Percentiles rank a stretch among this genome's conserved stretches.
These are phyloP conservation scores for Opisthograptis luteolata DNA, from an alignment of 2,888 invertebrate species.

Conservation along the genomic window DNA sequence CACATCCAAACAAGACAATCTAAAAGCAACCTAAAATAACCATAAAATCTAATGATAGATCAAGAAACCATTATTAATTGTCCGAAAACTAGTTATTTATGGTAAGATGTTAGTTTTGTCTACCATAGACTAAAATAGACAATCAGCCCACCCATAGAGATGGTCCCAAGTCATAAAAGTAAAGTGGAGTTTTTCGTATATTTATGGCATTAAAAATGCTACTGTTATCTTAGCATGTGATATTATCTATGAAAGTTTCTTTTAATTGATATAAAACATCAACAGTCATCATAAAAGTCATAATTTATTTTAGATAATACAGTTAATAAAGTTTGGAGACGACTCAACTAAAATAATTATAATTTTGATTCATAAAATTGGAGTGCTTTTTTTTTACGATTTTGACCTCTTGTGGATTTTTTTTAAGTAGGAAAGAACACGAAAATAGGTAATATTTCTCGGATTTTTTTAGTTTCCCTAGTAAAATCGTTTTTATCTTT, in stretches of 20 bases:
- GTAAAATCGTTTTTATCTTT: no score
- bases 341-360: slow-evolving; percentile 24
- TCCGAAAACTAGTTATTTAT: slow-evolving; percentile 79
- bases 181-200: slow-evolving; percentile 59
- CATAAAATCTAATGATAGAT: slow-evolving; percentile 62
- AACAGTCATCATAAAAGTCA: slow-evolving; percentile 41
- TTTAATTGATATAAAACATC: slow-evolving; percentile 48
- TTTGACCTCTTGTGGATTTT: not conserved
- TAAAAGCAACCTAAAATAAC: slow-evolving; percentile 47
- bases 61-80: slow-evolving; percentile 78
- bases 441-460: no score
- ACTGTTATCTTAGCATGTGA: slow-evolving; percentile 51
- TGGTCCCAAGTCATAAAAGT: slow-evolving; percentile 62
- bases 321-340: slow-evolving; percentile 35
- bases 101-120: slow-evolving; percentile 67
- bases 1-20: slow-evolving; percentile 31
- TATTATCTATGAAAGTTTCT: slow-evolving; percentile 45
- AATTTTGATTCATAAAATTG: slow-evolving; percentile 6
- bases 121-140: slow-evolving; percentile 66
- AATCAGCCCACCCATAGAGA: slow-evolving; percentile 72
- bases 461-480: no score
- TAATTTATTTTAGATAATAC: slow-evolving; percentile 40
- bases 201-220: slow-evolving; percentile 57
- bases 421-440: no score
- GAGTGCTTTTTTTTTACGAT: slow-evolving; percentile 14